phyloP scores from a whole-genome alignment of 92 coral and sea anemone species.

The Phymanthus crucifer region DNA sequence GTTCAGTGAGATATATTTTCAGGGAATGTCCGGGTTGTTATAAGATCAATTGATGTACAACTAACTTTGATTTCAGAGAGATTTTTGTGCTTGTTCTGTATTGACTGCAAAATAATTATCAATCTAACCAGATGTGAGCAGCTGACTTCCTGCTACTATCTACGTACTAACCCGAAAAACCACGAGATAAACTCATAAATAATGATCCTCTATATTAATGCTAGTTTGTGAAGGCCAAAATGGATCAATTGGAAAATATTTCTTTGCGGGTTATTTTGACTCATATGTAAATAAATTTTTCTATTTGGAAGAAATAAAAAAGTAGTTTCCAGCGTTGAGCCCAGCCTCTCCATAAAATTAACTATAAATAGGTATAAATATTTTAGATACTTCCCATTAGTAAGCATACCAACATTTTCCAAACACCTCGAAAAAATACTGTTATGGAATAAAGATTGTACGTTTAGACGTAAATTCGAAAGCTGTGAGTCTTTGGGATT shows the following conservation, averaged over 20 bases:
- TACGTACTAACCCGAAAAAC: constrained; percentile 19
- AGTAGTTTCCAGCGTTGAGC: constrained; percentile 13
- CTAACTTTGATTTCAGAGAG: neutral
- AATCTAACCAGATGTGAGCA: constrained; percentile 30
- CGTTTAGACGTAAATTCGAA: neutral
- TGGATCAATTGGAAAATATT: constrained; percentile 10
- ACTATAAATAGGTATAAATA: neutral
- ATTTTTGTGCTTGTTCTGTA: neutral
- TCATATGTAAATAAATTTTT: constrained; percentile 1
- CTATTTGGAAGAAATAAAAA: constrained; percentile 9
- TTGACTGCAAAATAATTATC: neutral
- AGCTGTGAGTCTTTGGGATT: neutral
- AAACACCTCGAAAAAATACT: neutral
- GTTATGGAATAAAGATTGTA: neutral
- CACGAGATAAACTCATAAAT: constrained; percentile 42
- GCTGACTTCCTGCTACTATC: constrained; percentile 43
- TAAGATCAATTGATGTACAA: too few species aligned
- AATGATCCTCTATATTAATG: constrained; percentile 31
- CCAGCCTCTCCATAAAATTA: constrained; percentile 11
- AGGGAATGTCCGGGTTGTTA: too few species aligned
- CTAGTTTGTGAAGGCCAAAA: constrained; percentile 9
- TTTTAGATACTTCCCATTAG: constrained; percentile 3
- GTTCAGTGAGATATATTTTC: too few species aligned
- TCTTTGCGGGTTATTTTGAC: constrained; percentile 4
- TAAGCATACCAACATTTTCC: neutral